Evolutionary conservation across 37 sponge, comb jelly and placozoan genomes (phyloP), one percentile per base, ranked within the genome.

Genomic region (Hexactinellida sp.): DNA sequence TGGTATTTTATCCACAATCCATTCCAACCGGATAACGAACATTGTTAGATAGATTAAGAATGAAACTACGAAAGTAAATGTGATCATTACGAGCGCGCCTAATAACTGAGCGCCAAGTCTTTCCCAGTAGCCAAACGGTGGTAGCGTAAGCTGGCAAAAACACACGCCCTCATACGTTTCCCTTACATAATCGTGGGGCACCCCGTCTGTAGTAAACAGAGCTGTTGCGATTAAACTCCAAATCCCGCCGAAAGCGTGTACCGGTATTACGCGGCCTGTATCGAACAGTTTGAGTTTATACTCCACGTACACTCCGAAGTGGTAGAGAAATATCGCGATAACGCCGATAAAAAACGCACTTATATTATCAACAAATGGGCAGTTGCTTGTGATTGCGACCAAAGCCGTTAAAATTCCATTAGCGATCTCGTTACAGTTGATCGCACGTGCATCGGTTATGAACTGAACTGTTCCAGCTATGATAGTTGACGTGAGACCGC

Each of bases 381-480:
- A 95, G 76, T 88, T 87, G 9, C 92, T 86, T 0, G 96, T 93
- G 89, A 95, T 95, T 85, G 93, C 90, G 32, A 95, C 96, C 82
- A 95, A 88, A 71, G 92, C 85, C 37, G 94, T 90, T 55, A 95
- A 89, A 19, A 95, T 84, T 10, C 93, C 92, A 86, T 95, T 95
- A 37, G 94, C 96, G 63, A 95, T 92, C 88, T 95, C 96, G 86
- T 93, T 95, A 39, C 83, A 86, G 24, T 54, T 35, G 21, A 54
- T 35, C 35, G 86, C 37, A 0, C 34, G 76, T 0, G 55, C 84
- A 76, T 23, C 35, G 0, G 55, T 1, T 24, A 83, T 16, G 0
- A 94, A 93, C 88, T 95, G 96, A 0, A 93, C 96, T 88, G 89
- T 91, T 10, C 84, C 84, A 37, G 94, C 96, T 38, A 95, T 95